These are phyloP conservation scores for Podargus strigoides DNA, from an alignment of 2,797 vertebrate species.

Conservation along the genomic window DNA sequence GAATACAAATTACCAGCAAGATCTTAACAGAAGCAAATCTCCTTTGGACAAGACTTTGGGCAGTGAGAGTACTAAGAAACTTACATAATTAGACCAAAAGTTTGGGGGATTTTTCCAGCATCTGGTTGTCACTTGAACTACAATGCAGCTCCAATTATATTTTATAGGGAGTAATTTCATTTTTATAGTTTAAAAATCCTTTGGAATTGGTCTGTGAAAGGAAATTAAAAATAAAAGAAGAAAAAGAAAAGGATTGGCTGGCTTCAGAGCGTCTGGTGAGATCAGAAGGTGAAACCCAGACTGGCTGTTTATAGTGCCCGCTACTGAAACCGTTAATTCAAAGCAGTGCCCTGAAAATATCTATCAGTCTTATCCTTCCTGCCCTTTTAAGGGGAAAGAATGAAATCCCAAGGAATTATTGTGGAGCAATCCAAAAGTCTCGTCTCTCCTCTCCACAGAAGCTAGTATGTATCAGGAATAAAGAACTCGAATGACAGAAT, in stretches of 20 bases:
- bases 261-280: conserved; percentile 10
- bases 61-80: background rate
- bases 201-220: conserved; percentile 50
- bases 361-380: background rate
- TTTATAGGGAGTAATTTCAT: conserved; percentile 62
- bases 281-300: background rate
- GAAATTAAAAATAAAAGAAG: conserved; percentile 4
- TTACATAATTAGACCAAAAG: conserved; percentile 15
- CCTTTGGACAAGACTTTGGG: background rate
- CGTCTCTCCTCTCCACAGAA: background rate
- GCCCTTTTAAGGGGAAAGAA: conserved; percentile 42
- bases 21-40: background rate
- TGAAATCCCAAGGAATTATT: background rate
- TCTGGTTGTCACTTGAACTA: conserved; percentile 58
- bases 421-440: conserved; percentile 17
- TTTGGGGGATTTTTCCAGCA: conserved; percentile 13
- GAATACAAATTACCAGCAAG: background rate
- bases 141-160: conserved; percentile 56
- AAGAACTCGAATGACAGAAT: background rate
- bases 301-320: background rate
- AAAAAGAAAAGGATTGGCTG: background rate
- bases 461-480: background rate
- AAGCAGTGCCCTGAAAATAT: background rate
- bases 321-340: conserved; percentile 30
- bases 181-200: conserved; percentile 63